Conservation (phyloP, 2,797 vertebrate genomes). For the Knipowitschia caucasica region DNA sequence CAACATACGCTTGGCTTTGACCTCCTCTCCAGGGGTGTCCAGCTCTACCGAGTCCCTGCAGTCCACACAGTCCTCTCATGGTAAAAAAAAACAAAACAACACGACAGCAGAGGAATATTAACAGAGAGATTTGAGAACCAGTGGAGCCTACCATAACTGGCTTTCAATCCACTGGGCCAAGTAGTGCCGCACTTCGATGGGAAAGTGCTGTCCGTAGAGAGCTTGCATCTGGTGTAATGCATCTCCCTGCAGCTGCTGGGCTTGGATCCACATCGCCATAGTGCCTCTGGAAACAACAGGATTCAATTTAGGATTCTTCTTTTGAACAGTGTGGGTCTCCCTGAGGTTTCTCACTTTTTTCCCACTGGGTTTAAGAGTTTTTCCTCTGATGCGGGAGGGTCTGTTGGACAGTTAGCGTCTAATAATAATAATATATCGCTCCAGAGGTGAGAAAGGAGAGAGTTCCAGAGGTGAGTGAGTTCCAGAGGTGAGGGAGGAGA, state of each 20-base stretch:
- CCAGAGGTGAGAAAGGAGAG: too few species aligned
- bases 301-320: too few species aligned
- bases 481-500: too few species aligned
- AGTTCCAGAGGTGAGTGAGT: too few species aligned
- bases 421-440: too few species aligned
- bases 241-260: conserved; percentile 92
- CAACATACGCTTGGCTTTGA: conserved; percentile 88
- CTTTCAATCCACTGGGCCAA: conserved; percentile 92
- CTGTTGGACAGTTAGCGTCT: too few species aligned
- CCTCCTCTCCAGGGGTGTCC: conserved; percentile 90
- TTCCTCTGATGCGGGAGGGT: too few species aligned
- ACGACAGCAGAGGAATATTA: too few species aligned
- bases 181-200: conserved; percentile 95
- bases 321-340: too few species aligned
- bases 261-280: conserved; percentile 96
- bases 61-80: neutral
- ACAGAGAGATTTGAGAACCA: neutral
- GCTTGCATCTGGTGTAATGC: conserved; percentile 93
- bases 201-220: conserved; percentile 91
- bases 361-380: too few species aligned
- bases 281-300: conserved; percentile 22
- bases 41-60: conserved; percentile 90
- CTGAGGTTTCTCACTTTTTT: too few species aligned
- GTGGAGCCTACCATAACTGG: conserved; percentile 83
- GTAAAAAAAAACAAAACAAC: neutral